phyloP scores from a whole-genome alignment of 2,797 vertebrate genomes.

The Varecia variegata region DNA sequence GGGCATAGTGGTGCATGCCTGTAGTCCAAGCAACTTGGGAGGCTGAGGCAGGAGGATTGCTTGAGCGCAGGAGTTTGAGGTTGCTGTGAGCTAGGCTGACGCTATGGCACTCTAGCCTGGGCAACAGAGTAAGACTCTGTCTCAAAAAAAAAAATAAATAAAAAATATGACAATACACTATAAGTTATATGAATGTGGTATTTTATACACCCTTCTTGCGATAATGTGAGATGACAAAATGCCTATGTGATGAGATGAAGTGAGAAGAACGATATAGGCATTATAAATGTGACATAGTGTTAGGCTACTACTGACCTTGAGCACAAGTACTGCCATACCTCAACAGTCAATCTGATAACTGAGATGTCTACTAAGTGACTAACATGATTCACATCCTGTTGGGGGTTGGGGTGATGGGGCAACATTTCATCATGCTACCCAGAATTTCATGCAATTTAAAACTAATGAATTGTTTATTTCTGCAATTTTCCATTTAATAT shows the following conservation, averaged over 20 bases:
- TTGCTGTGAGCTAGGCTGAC: too few species aligned
- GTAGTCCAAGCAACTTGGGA: too few species aligned
- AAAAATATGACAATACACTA: background rate
- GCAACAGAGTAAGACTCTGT: too few species aligned
- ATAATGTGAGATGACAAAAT: background rate
- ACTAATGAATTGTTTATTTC: background rate
- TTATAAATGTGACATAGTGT: background rate
- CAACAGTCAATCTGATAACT: background rate
- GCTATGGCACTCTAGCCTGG: too few species aligned
- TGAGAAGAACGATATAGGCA: background rate
- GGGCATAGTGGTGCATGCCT: too few species aligned
- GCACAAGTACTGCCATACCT: background rate
- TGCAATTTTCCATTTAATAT: background rate
- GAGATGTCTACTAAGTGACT: background rate
- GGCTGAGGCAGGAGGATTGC: too few species aligned
- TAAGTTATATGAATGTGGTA: background rate
- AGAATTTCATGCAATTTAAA: background rate
- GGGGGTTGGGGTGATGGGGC: too few species aligned
- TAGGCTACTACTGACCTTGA: background rate
- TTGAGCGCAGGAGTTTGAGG: too few species aligned
- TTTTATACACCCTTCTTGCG: background rate
- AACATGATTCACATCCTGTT: background rate
- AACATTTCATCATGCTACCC: background rate
- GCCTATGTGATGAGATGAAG: background rate
- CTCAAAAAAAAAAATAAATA: background rate